Conservation (phyloP, 2,797 vertebrate species). For the Amblyraja radiata region DNA sequence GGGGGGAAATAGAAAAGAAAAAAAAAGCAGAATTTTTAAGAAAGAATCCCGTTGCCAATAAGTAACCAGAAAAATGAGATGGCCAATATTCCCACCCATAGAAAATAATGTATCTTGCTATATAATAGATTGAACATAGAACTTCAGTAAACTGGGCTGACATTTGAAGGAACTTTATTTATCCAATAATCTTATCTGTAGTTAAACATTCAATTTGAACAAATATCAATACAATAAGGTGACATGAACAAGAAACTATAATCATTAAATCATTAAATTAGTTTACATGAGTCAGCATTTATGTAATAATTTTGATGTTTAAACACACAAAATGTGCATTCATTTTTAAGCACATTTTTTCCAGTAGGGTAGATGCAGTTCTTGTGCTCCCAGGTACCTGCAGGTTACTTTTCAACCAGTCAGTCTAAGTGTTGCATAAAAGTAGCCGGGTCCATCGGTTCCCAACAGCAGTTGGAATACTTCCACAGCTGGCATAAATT, state of each 20-base stretch:
- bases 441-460: background rate
- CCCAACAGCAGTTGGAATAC: background rate
- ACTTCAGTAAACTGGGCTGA: background rate
- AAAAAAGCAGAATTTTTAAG: background rate
- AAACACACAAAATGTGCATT: background rate
- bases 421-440: background rate
- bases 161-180: constrained; percentile 12
- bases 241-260: background rate
- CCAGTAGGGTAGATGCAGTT: background rate
- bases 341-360: background rate
- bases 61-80: background rate
- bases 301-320: background rate
- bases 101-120: background rate
- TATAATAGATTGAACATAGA: background rate
- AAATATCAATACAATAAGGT: background rate
- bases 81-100: background rate
- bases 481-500: background rate
- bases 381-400: background rate
- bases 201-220: constrained; percentile 4
- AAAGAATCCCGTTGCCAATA: background rate
- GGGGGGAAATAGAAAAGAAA: background rate
- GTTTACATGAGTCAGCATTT: background rate
- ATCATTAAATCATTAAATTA: background rate
- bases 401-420: background rate
- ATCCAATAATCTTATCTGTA: background rate